These are phyloP conservation scores for Drosophila maculinotata DNA, from an alignment of 2,888 invertebrate species.

Conservation along the genomic window DNA sequence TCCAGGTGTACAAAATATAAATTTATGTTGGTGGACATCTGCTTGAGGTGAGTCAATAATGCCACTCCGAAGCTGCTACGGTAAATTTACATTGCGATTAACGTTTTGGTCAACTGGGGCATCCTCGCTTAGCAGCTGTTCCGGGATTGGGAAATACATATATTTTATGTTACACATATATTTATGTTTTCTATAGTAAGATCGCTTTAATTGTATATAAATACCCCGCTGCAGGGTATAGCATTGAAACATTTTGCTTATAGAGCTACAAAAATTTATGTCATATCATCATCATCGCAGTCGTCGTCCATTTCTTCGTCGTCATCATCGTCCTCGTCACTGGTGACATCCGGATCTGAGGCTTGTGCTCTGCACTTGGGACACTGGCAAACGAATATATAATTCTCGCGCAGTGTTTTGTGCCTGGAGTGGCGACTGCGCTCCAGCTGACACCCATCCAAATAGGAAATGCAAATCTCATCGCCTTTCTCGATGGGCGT, in stretches of 20 bases:
- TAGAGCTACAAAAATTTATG: constrained; percentile 10
- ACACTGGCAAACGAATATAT: constrained; percentile 93
- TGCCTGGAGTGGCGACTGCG: constrained; percentile 95
- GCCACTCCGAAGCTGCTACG: too few relatives aligned
- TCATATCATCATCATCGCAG: constrained; percentile 67
- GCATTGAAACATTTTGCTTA: background rate
- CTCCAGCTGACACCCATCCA: constrained; percentile 93
- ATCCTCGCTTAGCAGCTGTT: too few relatives aligned
- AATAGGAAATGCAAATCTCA: constrained; percentile 95
- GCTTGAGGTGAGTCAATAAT: too few relatives aligned
- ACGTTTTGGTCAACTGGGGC: too few relatives aligned
- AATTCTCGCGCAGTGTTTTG: constrained; percentile 91
- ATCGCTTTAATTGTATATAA: constrained; percentile 10
- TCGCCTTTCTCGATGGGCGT: constrained; percentile 91
- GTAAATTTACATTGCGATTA: too few relatives aligned
- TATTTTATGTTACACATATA: too few relatives aligned
- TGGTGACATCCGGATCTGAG: constrained; percentile 92
- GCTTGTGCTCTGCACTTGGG: constrained; percentile 90
- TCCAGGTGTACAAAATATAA: too few relatives aligned
- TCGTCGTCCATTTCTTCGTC: constrained; percentile 81
- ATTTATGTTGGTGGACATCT: too few relatives aligned
- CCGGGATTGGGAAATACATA: too few relatives aligned
- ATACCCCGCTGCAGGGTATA: constrained; percentile 14
- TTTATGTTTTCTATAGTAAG: too few relatives aligned
- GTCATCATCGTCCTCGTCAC: constrained; percentile 90